Base-by-base conservation (phyloP, 2,797 vertebrate genomes). In the Hypotaenidia philippensis region DNA sequence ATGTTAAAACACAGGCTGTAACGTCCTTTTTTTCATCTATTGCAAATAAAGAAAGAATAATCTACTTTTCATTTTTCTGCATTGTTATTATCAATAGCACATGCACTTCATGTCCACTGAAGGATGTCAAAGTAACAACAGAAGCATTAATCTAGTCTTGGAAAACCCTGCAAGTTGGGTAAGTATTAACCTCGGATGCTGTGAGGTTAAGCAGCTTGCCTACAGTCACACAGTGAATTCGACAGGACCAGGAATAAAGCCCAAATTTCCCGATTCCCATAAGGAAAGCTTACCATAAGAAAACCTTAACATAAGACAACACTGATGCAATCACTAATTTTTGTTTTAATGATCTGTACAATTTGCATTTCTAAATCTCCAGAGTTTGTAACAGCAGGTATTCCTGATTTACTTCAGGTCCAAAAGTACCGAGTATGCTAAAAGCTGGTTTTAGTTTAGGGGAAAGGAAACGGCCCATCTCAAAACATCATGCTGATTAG, bases 161-260 rank as follows among this genome's bases (percentile, higher is more conserved):
- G 69, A 87, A 94, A 89, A 34, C 25, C 36, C 47, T 50, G 40
- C 38, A 88, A 80, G 49, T 64, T 91, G 60, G 32, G 12, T 22
- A 69, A 72, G 20, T 19, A 64, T 50, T 74, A 89, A 86, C 53
- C 60, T 66, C 15, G 4, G 59, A 52, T 0, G 4, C 49, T 70
- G 44, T 11, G 32, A 92, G 57, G 65, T 95, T 91, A 94, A 87
- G 79, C 83, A 53, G 52, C 44, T 94, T 87, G 56, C 53, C 38
- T 79, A 12, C 13, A 11, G 65, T 76, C 87, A 78, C 14, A 65
- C 13, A 70, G 11, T 20, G n/a, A 84, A 88, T 76, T 77, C 84
- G 87, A 71, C 17, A 57, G 22, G 60, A 78, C 16, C 18, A 71
- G 50, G 49, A 87, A 75, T 23, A 83, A 57, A 85, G 7, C 23